phyloP scores from a whole-genome alignment of 2,113 vertebrate genomes.

The Amia ocellicauda region DNA sequence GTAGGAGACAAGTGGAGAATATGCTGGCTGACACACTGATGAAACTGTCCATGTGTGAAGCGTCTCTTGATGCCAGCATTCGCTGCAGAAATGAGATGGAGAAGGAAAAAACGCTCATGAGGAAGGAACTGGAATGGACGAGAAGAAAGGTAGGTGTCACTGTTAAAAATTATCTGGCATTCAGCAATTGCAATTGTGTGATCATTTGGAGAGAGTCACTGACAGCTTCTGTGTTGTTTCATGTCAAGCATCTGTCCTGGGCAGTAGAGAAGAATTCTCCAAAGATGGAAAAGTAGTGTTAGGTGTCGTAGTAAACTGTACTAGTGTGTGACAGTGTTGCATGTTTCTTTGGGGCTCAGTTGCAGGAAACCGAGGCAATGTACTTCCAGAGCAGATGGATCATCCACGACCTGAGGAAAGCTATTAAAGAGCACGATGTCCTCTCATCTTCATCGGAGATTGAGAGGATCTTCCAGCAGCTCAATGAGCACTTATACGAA shows the following conservation, averaged over 20 bases:
- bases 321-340: background rate
- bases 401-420: constrained; percentile 56
- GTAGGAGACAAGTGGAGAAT: constrained; percentile 80
- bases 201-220: too few relatives aligned
- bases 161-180: too few relatives aligned
- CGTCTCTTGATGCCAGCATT: constrained; percentile 78
- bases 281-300: too few relatives aligned
- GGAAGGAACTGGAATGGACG: constrained; percentile 73
- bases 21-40: constrained; percentile 86
- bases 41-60: constrained; percentile 88
- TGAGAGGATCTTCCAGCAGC: constrained; percentile 62
- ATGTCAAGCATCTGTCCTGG: too few relatives aligned
- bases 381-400: constrained; percentile 60
- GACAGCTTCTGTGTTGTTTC: too few relatives aligned
- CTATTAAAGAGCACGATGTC: constrained; percentile 64
- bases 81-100: constrained; percentile 79
- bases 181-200: too few relatives aligned
- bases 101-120: constrained; percentile 71
- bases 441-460: constrained; percentile 40
- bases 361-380: constrained; percentile 68
- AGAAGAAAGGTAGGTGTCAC: constrained; percentile 75
- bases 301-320: too few relatives aligned
- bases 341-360: constrained; percentile 47
- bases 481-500: constrained; percentile 78
- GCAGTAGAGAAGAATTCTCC: too few relatives aligned